Evolutionary conservation across 2,113 vertebrate genomes (phyloP).

Genomic region (Todiramphus saurophagus): DNA sequence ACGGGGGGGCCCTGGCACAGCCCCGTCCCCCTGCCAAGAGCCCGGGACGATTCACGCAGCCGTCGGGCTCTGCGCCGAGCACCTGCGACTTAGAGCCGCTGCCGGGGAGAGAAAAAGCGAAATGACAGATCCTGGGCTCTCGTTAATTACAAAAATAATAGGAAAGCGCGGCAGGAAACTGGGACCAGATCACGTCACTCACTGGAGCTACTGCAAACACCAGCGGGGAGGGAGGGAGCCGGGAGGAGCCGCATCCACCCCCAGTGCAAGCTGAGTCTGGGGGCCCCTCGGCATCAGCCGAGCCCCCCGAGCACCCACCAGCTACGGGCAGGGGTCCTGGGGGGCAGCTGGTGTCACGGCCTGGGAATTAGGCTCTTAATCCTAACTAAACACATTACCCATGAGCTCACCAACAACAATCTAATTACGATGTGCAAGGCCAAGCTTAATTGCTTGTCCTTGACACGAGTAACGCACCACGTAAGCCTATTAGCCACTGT

Average conservation of each 20-base stretch:
- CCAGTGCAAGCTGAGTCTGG: too few relatives aligned
- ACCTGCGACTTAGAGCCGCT: rapidly evolving
- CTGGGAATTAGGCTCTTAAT: slow-evolving; percentile 15
- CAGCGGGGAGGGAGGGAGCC: rapidly evolving
- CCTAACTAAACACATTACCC: slow-evolving; percentile 46
- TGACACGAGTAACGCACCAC: slow-evolving; percentile 49
- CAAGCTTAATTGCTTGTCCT: slow-evolving; percentile 73
- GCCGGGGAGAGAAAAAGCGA: background rate
- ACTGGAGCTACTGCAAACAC: background rate
- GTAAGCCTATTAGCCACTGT: slow-evolving; percentile 61
- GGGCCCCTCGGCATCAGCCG: background rate
- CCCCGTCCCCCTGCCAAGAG: background rate
- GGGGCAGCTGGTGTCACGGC: background rate
- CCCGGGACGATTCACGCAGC: rapidly evolving
- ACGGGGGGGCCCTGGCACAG: too few relatives aligned
- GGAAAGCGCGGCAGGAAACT: background rate
- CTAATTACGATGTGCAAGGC: slow-evolving; percentile 68
- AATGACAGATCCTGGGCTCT: background rate
- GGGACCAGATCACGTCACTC: background rate
- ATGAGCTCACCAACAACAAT: slow-evolving; percentile 69
- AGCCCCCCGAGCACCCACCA: background rate
- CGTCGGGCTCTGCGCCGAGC: background rate
- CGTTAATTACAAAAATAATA: background rate
- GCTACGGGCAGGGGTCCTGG: rapidly evolving
- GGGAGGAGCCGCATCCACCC: background rate